Percentiles rank a stretch among this genome's conserved stretches.
Conservation (phyloP, 2,113 vertebrate species). For the Dolichotis patagonum region DNA sequence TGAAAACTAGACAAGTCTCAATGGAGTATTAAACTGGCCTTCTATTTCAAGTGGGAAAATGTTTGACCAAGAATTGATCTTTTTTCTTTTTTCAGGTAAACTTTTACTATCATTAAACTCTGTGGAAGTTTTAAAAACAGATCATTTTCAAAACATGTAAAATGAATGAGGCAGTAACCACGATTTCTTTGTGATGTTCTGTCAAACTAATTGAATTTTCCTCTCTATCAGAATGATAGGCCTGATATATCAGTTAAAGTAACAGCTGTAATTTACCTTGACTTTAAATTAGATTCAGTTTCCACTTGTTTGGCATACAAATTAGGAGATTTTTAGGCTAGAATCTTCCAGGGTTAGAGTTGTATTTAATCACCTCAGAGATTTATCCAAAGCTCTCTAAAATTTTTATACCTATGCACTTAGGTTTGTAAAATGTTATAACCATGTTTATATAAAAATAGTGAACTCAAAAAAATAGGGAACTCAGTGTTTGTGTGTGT, state of each 20-base stretch:
- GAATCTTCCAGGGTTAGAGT: conserved; percentile 7
- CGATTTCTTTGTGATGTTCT: conserved; percentile 67
- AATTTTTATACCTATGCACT: not conserved
- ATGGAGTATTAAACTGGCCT: not conserved
- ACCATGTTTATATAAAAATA: not conserved
- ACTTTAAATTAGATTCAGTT: conserved; percentile 69
- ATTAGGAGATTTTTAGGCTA: conserved; percentile 50
- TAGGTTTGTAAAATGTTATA: conserved; percentile 2
- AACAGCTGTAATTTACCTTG: conserved; percentile 75
- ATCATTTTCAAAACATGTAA: conserved; percentile 60
- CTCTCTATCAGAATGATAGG: conserved; percentile 62
- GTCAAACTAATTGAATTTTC: conserved; percentile 75
- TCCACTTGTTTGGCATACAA: conserved; percentile 67
- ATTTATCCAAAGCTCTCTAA: not conserved
- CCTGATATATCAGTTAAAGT: conserved; percentile 58
- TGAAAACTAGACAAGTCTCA: not conserved
- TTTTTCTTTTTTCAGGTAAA: not conserved
- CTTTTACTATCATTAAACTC: conserved; percentile 52
- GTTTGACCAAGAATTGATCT: not conserved
- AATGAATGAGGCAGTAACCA: conserved; percentile 31
- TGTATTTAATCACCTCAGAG: conserved; percentile 30
- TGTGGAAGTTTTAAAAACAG: conserved; percentile 48
- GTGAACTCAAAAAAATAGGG: no score
- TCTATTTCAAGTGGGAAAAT: conserved; percentile 2
- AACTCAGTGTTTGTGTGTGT: not conserved